Conservation (phyloP, 2,113 vertebrate genomes). For the Rhea pennata region DNA sequence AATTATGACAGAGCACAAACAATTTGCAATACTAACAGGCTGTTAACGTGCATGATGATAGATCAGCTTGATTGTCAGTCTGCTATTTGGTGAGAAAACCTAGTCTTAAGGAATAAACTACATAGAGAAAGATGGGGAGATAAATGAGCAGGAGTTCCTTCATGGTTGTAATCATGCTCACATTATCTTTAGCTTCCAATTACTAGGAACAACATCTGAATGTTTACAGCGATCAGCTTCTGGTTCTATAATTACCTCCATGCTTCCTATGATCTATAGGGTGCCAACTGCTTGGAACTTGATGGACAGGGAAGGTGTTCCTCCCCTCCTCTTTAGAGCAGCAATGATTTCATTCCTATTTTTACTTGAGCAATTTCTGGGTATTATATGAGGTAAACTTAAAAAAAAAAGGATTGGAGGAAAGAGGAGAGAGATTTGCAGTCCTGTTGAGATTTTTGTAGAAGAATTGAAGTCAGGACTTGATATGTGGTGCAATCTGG, state of each 20-base stretch:
- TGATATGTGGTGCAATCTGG: neutral
- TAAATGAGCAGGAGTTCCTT: neutral
- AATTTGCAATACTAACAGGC: neutral
- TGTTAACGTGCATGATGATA: neutral
- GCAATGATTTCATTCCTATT: conserved; percentile 48
- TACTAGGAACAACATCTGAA: neutral
- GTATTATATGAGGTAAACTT: neutral
- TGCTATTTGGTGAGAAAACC: neutral
- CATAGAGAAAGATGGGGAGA: neutral
- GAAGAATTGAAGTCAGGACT: neutral
- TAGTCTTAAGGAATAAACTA: neutral
- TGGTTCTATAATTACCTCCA: conserved; percentile 50
- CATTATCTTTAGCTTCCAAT: neutral
- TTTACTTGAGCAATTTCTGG: neutral
- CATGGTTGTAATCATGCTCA: neutral
- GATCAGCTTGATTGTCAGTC: neutral
- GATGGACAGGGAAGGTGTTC: neutral
- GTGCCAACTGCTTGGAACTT: conserved; percentile 46
- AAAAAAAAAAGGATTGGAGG: neutral
- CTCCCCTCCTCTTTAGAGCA: neutral
- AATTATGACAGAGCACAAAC: neutral
- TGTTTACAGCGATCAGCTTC: conserved; percentile 43
- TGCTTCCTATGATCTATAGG: conserved; percentile 57
- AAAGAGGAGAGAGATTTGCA: neutral
- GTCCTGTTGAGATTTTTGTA: neutral